Evolutionary conservation across 2,113 vertebrate species (phyloP), one percentile per base, ranked within the genome.

Genomic region (Neogobius melanostomus): DNA sequence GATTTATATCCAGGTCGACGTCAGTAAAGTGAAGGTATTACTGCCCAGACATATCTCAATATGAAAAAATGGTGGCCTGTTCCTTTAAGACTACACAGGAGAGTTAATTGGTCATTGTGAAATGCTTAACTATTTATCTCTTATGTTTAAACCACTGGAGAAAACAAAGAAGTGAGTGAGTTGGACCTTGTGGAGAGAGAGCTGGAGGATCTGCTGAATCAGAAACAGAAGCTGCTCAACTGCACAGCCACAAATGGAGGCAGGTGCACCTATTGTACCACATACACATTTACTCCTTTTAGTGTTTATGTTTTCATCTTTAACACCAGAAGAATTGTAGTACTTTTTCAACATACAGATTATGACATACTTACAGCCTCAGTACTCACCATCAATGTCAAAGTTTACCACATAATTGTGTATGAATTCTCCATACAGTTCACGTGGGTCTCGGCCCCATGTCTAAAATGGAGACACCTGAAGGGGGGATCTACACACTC

Each of bases 161-260:
- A 84, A 2, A 56, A 80, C 0, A 77, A 72, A 0, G 28, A 66
- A 7, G 1, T 12, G 14, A 17, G 11, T 12, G 81, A 84, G 72
- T 82, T 91, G 72, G 70, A 72, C 59, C 14, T 15, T 54, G 75
- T 89, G 46, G 66, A 88, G 61, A 69, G n/a, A 44, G 89, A 92
- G 74, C 47, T 90, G 10, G 14, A 76, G 8, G 69, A 84, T 56
- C 79, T 91, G 73, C 17, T 14, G 46, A 43, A 4, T 0, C 47
- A 50, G 43, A 77, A 77, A 54, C 14, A 76, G 47, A 46, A 67
- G 53, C 0, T 85, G 57, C 6, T 44, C 28, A 61, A 56, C 21
- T 9, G 0, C 6, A 4, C 17, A 11, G 8, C 0, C 43, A 42
- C 6, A 16, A 45, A 60, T 0, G 0, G 11, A 68, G 71, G 79